Evolutionary conservation across 2,888 invertebrate genomes (phyloP), one percentile per base, ranked within the genome.

Genomic region (Pandemis cinnamomeana): DNA sequence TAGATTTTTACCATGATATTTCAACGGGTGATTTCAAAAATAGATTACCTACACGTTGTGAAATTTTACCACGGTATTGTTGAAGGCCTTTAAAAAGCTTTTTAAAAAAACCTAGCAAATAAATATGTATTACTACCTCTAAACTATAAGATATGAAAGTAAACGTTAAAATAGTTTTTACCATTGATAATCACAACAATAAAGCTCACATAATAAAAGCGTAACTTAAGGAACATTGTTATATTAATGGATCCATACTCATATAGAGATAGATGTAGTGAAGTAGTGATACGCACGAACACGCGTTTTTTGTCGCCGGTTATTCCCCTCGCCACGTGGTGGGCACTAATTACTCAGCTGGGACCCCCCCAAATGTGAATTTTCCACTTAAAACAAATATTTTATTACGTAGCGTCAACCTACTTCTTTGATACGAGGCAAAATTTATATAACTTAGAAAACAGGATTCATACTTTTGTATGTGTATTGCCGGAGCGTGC

Each of bases 271-370:
- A 81, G 80, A 81, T 81, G 80, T 80, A 77, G 53, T 36, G 51
- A 13, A 20, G 42, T 78, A 76, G 75, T 77, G 78, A 80, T 77
- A 77, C 81, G 77, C 76, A 75, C 75, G 72, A 71, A 70, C 74
- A 77, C 77, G 82, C 82, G 83, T 88, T 88, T 89, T 87, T 86
- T 83, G 83, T 80, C 80, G 83, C 77, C 86, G 88, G 87, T 87
- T 88, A 84, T 87, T 89, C 91, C 92, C 92, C 91, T 85, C 85
- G 84, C 89, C 92, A 92, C 92, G 92, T 91, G 89, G 89, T 91
- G 89, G 89, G 81, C 87, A 88, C 91, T 94, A 94, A 94, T 94
- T 93, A 89, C 92, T 90, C 93, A 94, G 93, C 93, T 94, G 93
- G 88, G 91, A 89, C 90, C 84, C 85, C 87, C 87, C 86, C 84